These are phyloP conservation scores for Paramuricea clavata DNA, from an alignment of 92 coral and sea anemone species.

Conservation along the genomic window DNA sequence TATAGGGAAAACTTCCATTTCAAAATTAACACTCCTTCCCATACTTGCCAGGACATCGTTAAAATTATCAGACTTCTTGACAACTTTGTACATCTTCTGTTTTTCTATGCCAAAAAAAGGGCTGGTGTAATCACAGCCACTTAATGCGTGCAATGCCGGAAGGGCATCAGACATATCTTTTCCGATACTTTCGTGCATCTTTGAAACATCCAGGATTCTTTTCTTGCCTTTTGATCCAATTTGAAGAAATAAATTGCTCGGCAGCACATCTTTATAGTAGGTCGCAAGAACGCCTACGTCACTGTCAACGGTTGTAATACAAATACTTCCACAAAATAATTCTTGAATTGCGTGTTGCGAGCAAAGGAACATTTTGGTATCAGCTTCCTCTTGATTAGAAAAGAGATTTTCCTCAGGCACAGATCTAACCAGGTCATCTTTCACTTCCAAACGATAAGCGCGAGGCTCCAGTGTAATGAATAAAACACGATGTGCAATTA, in stretches of 20 bases:
- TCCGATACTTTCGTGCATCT: constrained; percentile 1
- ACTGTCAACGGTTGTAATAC: constrained; percentile 21
- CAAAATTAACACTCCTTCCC: constrained; percentile 4
- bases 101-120: constrained; percentile 24
- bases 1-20: not conserved
- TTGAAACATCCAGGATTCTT: constrained; percentile 7
- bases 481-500: not conserved
- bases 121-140: constrained; percentile 31
- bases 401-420: not conserved
- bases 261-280: constrained; percentile 5
- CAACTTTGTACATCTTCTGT: constrained; percentile 15
- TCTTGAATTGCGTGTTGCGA: constrained; percentile 9
- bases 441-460: not conserved
- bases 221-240: constrained; percentile 26
- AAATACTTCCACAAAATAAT: not conserved
- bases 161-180: constrained; percentile 27
- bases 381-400: constrained; percentile 36
- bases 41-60: not conserved
- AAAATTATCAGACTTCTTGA: constrained; percentile 6
- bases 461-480: not conserved
- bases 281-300: constrained; percentile 14
- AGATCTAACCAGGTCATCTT: not conserved
- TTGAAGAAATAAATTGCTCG: not conserved
- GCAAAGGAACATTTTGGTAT: constrained; percentile 31
- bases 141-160: constrained; percentile 23